Evolutionary conservation across 2,113 vertebrate species (phyloP).

Genomic region (Heterocephalus glaber): DNA sequence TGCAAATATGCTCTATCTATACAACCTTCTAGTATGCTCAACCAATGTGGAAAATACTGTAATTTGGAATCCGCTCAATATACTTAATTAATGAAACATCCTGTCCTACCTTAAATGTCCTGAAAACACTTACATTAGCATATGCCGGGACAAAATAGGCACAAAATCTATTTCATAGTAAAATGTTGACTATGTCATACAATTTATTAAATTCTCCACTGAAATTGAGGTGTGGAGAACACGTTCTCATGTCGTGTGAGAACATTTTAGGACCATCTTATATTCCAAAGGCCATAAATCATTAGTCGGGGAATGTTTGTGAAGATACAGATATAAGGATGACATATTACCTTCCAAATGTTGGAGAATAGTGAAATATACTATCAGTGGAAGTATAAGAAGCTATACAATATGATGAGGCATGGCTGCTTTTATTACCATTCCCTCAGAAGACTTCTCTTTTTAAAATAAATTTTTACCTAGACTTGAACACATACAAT

Average conservation of each 20-base stretch:
- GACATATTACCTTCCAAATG: accelerated
- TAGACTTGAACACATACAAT: accelerated
- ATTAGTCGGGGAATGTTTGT: accelerated
- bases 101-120: neutral
- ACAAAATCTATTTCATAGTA: neutral
- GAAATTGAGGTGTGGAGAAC: no score
- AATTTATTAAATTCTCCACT: neutral
- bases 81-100: neutral
- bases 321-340: no score
- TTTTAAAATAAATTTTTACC: neutral
- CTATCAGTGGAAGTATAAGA: neutral
- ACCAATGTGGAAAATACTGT: no score
- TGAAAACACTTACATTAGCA: no score
- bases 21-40: no score
- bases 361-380: accelerated
- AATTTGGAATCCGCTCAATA: neutral
- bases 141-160: neutral
- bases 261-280: accelerated
- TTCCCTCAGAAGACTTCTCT: neutral
- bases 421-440: no score
- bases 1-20: neutral
- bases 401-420: neutral
- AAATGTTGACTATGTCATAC: neutral
- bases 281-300: neutral
- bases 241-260: no score